These are phyloP conservation scores for Nasalis larvatus DNA, from an alignment of 2,113 vertebrate genomes.

Conservation along the genomic window DNA sequence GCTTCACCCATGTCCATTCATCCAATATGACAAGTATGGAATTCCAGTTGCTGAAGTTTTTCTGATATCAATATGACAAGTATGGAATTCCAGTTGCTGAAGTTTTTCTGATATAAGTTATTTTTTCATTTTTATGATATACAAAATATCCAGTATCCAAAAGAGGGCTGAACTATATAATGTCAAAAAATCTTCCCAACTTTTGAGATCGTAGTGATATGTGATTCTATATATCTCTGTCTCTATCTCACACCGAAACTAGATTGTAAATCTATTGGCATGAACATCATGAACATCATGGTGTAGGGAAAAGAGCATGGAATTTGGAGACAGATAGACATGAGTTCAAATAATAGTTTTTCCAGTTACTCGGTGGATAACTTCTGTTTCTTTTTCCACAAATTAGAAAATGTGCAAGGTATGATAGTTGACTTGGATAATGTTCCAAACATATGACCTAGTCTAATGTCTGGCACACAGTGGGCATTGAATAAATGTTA, in stretches of 20 bases:
- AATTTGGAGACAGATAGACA: background rate
- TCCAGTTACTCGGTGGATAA: background rate
- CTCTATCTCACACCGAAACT: background rate
- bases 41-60: background rate
- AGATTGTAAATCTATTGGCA: background rate
- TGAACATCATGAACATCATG: background rate
- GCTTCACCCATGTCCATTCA: background rate
- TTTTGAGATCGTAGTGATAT: background rate
- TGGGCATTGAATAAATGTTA: background rate
- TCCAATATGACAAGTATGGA: background rate
- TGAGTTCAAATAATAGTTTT: background rate
- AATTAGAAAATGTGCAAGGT: background rate
- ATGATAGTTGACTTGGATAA: background rate
- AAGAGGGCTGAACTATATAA: background rate
- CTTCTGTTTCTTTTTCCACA: slow-evolving; percentile 14
- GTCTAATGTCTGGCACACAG: background rate
- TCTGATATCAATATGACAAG: background rate
- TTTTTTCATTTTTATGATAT: slow-evolving; percentile 10
- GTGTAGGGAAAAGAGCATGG: background rate
- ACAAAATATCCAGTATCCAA: slow-evolving; percentile 18
- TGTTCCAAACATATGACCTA: background rate
- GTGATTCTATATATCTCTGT: background rate
- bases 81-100: background rate
- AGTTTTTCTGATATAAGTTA: background rate
- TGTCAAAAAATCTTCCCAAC: background rate